Evolutionary conservation across 30 jellyfish, hydroid and myxozoan genomes (phyloP), one percentile per base, ranked within the genome.

Genomic region (Chrysaora quinquecirrha): DNA sequence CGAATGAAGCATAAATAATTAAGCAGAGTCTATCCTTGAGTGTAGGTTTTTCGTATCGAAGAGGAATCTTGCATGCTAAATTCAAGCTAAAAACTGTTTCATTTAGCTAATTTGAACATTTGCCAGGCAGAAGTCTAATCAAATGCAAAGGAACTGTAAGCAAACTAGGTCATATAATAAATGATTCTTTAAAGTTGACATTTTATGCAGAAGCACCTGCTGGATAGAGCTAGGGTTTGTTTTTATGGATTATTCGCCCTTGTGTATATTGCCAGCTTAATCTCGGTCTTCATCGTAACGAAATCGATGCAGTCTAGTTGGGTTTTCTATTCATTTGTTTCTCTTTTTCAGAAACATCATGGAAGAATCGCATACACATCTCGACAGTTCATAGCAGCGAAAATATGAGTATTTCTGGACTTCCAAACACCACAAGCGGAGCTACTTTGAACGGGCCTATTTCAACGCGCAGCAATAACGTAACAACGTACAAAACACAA

Each of bases 401-500:
- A 62, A 62, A 46, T 50, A 72, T 84, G 95, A 74, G 95, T 72
- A 72, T 84, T 19, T 65, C 88, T 61, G 95, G 95, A 47, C 87
- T 84, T 27, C 95, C 95, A 25, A 84, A 84, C 72, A 28, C 95
- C 3, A 84, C 87, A 2, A 72, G 88, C 48, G 95, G 95, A 72
- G 87, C 87, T 28, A 74, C 95, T 9, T 46, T 74, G 3, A 84
- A 84, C 30, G 95, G 95, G 82, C 95, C 95, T 60, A 73, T 84
- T 0, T 27, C 85, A 10, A 29, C 92, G 23, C 73, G 92, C 16
- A 63, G 75, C 83, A 82, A 71, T 65, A 72, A 61, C 76, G 52
- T 52, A 23, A 30, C 75, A 18, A 33, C 65, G 29, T 84, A 43
- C 52, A 62, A 63, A 21, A 70, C 87, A 33, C 87, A 84, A 4